Evolutionary conservation across 2,113 vertebrate species (phyloP).

Genomic region (Nerophis lumbriciformis): DNA sequence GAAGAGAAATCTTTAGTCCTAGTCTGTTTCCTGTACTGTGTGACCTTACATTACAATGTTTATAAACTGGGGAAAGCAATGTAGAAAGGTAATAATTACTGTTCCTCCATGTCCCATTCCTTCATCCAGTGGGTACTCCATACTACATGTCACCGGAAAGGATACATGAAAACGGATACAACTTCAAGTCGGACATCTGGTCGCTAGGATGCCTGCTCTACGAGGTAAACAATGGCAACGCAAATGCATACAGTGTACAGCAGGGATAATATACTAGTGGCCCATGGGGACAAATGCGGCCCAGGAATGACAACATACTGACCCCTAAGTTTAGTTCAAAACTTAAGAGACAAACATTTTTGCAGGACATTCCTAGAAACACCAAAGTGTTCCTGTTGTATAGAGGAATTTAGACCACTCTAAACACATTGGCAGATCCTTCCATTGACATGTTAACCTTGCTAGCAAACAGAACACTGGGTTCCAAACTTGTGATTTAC

Average conservation of each 20-base stretch:
- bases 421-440: no score
- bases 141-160: constrained; percentile 99
- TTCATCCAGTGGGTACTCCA: constrained; percentile 89
- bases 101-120: constrained; percentile 14
- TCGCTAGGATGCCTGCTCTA: constrained; percentile 97
- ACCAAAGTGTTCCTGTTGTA: no score
- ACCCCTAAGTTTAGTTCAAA: no score
- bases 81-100: constrained; percentile 37
- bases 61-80: constrained; percentile 29
- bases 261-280: no score
- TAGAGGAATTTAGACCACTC: no score
- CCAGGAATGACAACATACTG: no score
- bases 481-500: no score
- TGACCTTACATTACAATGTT: constrained; percentile 31
- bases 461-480: no score
- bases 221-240: constrained; percentile 77
- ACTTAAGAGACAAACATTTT: no score
- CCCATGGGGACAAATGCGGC: no score
- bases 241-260: constrained; percentile 52
- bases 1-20: constrained; percentile 15
- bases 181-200: constrained; percentile 99
- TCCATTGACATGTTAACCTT: no score
- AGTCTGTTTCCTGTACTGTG: constrained; percentile 10
- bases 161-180: constrained; percentile 98
- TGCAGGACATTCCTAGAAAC: no score